phyloP scores from a whole-genome alignment of 2,888 invertebrate species.

The Rhagium mordax region DNA sequence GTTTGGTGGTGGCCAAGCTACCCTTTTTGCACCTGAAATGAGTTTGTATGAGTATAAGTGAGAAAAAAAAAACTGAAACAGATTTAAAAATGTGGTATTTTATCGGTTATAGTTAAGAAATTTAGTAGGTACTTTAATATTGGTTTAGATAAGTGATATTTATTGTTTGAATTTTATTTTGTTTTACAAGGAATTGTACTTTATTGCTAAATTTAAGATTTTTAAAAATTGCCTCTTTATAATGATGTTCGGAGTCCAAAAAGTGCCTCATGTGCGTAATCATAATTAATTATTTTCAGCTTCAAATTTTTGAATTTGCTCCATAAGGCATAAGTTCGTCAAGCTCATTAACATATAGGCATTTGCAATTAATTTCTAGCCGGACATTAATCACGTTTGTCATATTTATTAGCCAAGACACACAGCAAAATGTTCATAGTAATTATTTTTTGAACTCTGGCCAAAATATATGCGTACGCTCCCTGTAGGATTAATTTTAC shows the following conservation, averaged over 20 bases:
- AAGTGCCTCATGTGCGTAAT: too few species aligned
- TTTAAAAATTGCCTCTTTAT: too few species aligned
- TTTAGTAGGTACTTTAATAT: too few species aligned
- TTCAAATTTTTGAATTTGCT: background rate
- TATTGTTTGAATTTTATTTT: too few species aligned
- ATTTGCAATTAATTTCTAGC: constrained; percentile 24
- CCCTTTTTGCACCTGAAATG: constrained; percentile 85
- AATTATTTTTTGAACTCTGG: constrained; percentile 27
- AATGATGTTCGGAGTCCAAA: too few species aligned
- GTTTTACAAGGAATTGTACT: too few species aligned
- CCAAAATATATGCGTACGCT: constrained; percentile 1
- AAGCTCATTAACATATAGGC: constrained; percentile 1
- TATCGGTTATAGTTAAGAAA: too few species aligned
- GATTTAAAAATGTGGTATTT: too few species aligned
- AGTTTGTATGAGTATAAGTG: background rate
- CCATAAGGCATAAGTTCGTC: background rate
- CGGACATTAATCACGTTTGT: constrained; percentile 24
- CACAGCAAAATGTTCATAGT: constrained; percentile 2
- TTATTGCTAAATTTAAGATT: too few species aligned
- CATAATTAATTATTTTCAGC: background rate
- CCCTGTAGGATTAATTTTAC: background rate
- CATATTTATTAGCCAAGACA: constrained; percentile 9
- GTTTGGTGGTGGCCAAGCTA: constrained; percentile 88
- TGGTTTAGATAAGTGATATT: too few species aligned
- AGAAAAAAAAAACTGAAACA: too few species aligned